Conservation (phyloP, 37 sponge, comb jelly and placozoan species). For the Mnemiopsis leidyi region DNA sequence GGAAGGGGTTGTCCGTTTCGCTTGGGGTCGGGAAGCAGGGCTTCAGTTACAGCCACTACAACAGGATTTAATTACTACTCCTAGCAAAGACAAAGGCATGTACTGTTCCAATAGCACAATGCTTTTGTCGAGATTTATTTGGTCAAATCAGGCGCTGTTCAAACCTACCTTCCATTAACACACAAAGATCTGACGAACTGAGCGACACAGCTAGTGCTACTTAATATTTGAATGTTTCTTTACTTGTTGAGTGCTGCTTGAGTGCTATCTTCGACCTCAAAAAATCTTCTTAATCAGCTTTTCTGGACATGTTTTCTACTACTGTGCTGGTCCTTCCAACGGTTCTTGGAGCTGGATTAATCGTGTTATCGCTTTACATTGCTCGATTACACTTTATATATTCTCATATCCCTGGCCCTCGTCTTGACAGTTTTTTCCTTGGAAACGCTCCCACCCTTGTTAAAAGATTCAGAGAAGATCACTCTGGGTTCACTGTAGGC, state of each 20-base stretch:
- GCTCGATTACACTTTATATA: background rate
- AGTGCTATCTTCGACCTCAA: no score
- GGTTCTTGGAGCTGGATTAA: background rate
- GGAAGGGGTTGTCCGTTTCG: no score
- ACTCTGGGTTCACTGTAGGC: background rate
- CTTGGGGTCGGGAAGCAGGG: no score
- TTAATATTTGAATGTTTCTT: no score
- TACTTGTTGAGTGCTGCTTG: no score
- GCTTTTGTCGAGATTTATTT: background rate
- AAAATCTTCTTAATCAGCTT: no score
- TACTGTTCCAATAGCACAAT: background rate
- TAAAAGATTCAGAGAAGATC: background rate
- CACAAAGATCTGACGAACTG: no score
- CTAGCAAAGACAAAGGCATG: no score
- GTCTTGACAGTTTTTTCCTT: background rate
- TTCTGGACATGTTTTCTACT: background rate
- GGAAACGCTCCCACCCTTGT: background rate
- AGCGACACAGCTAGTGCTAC: no score
- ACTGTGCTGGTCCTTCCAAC: background rate
- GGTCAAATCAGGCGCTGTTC: background rate
- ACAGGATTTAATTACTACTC: no score
- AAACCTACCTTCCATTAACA: background rate
- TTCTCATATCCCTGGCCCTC: slow-evolving; percentile 1
- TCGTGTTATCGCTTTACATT: background rate
- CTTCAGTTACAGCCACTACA: no score